Evolutionary conservation across 2,113 vertebrate genomes (phyloP), one percentile per base, ranked within the genome.

Genomic region (Gasterosteus nipponicus): DNA sequence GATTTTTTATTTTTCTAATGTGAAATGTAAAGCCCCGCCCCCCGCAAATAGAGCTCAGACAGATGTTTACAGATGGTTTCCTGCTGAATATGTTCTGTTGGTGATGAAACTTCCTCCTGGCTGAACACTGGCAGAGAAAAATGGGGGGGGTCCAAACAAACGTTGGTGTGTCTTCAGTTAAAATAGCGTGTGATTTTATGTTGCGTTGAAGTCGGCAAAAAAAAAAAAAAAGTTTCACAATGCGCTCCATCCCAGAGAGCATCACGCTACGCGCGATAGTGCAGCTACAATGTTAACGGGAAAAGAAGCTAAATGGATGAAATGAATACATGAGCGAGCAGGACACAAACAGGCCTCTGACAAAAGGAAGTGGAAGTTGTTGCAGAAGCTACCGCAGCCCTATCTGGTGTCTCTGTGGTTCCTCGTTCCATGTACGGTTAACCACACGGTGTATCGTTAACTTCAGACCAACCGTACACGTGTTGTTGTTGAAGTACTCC

Each of bases 361-460:
- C 58, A 22, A 16, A 18, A 18, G 11, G 3, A 15, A 62, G n/a
- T 61, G 26, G 16, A 49, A 31, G 41, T 42, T 12, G 15, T 0
- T 70, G 53, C 26, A 38, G 9, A 60, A 53, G 16, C 39, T 12
- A 42, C 41, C 41, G 39, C 29, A 39, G 4, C 29, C 33, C 39
- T n/a, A 12, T 19, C 38, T 49, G 29, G 54, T 67, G 65, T 41
- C 53, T 65, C 41, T 18, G 47, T 12, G 42, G 68, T 67, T 82
- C 53, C 56, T 72, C 0, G 2, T 65, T 70, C 65, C 6, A 6
- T 16, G 10, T 1, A 0, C 33, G 78, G 66, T 77, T 72, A 69
- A 82, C 87, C 84, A 66, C 78, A 80, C 3, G 0, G 16, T 15
- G 42, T 11, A 5, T 42, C 7, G 9, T 12, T 9, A 14, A 73